These are phyloP conservation scores for Sinelater perroti DNA, from an alignment of 2,888 invertebrate genomes.

Conservation along the genomic window DNA sequence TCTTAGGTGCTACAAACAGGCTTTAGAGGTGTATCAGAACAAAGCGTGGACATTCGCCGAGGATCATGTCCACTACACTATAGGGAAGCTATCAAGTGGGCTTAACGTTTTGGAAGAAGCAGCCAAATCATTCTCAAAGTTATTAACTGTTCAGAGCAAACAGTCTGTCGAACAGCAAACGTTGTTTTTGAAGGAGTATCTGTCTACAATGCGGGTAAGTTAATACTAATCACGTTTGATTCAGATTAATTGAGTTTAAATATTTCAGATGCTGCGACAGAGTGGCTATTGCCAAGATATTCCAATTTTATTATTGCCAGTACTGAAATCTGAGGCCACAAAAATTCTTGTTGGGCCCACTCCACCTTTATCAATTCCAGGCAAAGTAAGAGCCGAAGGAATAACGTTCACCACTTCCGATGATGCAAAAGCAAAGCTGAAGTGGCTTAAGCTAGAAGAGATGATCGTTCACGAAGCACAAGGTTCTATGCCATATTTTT, in stretches of 20 bases:
- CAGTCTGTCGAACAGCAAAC: slow-evolving; percentile 79
- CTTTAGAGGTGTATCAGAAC: slow-evolving; percentile 76
- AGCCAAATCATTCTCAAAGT: slow-evolving; percentile 78
- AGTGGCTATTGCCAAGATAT: slow-evolving; percentile 39
- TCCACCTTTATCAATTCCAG: slow-evolving; percentile 65
- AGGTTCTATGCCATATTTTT: slow-evolving; percentile 75
- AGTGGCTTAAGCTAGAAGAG: slow-evolving; percentile 82
- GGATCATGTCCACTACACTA: slow-evolving; percentile 95
- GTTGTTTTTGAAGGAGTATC: slow-evolving; percentile 86
- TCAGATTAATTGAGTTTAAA: neutral
- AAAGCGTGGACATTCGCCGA: slow-evolving; percentile 92
- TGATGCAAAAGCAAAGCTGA: slow-evolving; percentile 50
- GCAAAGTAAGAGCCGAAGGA: slow-evolving; percentile 66
- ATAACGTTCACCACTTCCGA: slow-evolving; percentile 57
- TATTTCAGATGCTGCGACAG: slow-evolving; percentile 33
- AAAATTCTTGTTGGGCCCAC: slow-evolving; percentile 75
- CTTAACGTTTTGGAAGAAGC: slow-evolving; percentile 77
- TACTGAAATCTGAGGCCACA: slow-evolving; percentile 73
- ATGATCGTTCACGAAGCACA: slow-evolving; percentile 76
- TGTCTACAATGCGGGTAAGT: slow-evolving; percentile 82
- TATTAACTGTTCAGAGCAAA: slow-evolving; percentile 74
- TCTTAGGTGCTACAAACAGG: slow-evolving; percentile 89
- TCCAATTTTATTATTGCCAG: slow-evolving; percentile 77
- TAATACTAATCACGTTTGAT: neutral
- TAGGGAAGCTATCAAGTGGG: slow-evolving; percentile 88